Evolutionary conservation across 2,888 invertebrate species (phyloP), one percentile per base, ranked within the genome.

Genomic region (Eretmocerus hayati): DNA sequence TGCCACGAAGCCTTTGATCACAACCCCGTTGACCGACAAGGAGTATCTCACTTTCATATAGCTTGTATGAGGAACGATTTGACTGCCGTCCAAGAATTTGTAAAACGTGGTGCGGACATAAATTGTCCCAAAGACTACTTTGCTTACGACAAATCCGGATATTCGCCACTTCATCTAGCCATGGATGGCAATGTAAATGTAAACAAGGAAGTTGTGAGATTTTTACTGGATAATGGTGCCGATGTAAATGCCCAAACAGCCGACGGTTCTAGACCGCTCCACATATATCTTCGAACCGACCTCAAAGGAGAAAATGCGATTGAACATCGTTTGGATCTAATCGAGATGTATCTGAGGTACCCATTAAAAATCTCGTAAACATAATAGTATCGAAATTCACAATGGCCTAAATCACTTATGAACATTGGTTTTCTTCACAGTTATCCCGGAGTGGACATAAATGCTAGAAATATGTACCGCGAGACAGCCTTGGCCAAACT

Each of bases 31-130:
- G 21, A 43, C 19, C 11, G 15, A 6, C 36, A 36, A 5, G 43
- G 43, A 9, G 15, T 46, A 23, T 46, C 46, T 5, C 40, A 19
- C 23, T 40, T 46, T 6, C 46, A 40, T 5, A 2, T 46, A 2
- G 33, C 33, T 8, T 35, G 46, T n/a, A 30, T 19, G 5, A 5
- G 15, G 15, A 16, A 26, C 26, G 15, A 32, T 15, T 1, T 9
- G 11, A 2, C 5, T 1, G 23, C 26, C 3, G 40, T 38, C 2
- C 11, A 45, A 8, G 11, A 38, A 6, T 45, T 31, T 31, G 20
- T 45, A 16, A 20, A 16, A 20, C 11, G 15, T 5, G 45, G 45
- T 2, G 31, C 20, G 5, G 22, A 38, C 16, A 16, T 38, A 5
- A 21, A 45, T 15, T 3, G 1, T 1, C 21, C 45, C 4, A 45